These are phyloP conservation scores for Acipenser oxyrinchus DNA, from an alignment of 2,797 vertebrate genomes.

Conservation along the genomic window DNA sequence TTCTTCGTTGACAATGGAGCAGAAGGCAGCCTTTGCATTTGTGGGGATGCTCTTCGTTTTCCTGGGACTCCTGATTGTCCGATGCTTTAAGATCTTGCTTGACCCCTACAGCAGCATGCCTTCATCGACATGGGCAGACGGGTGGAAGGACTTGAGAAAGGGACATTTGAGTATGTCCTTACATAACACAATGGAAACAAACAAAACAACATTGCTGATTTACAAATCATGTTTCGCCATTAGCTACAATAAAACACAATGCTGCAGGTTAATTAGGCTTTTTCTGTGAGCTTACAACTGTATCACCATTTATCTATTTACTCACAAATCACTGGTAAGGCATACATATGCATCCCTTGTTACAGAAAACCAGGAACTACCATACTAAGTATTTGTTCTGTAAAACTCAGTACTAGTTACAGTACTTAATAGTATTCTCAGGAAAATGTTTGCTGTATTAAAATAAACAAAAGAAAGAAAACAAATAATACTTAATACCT, in stretches of 20 bases:
- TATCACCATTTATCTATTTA: neutral
- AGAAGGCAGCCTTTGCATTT: slow-evolving; percentile 92
- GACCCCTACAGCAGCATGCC: slow-evolving; percentile 97
- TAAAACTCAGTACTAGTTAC: neutral
- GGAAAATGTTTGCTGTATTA: slow-evolving; percentile 6
- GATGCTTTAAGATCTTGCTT: slow-evolving; percentile 91
- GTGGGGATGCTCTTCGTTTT: slow-evolving; percentile 91
- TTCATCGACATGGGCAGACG: slow-evolving; percentile 90
- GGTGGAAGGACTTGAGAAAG: slow-evolving; percentile 92
- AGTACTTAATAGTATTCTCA: slow-evolving; percentile 5
- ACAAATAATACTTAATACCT: too few relatives aligned
- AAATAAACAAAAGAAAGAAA: neutral
- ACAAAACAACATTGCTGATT: slow-evolving; percentile 7
- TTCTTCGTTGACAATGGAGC: slow-evolving; percentile 86
- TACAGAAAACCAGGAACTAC: neutral
- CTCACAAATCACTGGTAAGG: neutral
- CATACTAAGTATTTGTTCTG: neutral
- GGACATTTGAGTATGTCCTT: slow-evolving; percentile 90
- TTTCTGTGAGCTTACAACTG: neutral
- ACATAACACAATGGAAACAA: slow-evolving; percentile 60
- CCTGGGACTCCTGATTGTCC: slow-evolving; percentile 84
- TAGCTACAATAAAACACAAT: neutral
- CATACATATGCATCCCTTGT: neutral
- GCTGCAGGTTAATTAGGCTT: neutral
- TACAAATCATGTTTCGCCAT: neutral